These are phyloP conservation scores for Anabas testudineus DNA, from an alignment of 2,797 vertebrate species.

Conservation along the genomic window DNA sequence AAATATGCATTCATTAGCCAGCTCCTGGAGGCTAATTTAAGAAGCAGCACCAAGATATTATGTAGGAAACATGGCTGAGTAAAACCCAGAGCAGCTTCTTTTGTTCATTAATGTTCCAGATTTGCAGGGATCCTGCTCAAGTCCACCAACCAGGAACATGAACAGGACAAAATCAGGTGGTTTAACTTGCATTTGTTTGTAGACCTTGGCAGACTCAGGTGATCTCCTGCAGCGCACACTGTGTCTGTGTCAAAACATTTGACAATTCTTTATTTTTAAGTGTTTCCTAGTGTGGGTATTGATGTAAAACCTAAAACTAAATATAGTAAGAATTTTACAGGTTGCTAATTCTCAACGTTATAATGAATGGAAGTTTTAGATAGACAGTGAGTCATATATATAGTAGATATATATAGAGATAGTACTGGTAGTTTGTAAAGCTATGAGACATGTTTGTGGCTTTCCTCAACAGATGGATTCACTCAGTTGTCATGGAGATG, in stretches of 20 bases:
- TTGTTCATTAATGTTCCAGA: conserved; percentile 15
- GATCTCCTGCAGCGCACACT: background rate
- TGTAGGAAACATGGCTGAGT: conserved; percentile 21
- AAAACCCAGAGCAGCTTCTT: conserved; percentile 14
- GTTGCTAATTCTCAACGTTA: background rate
- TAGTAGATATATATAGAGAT: too few relatives aligned
- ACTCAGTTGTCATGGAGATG: conserved; percentile 3
- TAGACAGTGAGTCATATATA: too few relatives aligned
- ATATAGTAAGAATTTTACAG: background rate
- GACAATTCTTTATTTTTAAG: background rate
- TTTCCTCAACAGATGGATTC: background rate
- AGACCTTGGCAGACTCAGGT: background rate
- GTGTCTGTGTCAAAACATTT: background rate
- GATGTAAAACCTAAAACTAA: background rate
- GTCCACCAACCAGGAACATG: background rate
- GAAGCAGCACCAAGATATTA: conserved; percentile 14
- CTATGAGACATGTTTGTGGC: background rate
- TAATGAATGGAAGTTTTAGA: too few relatives aligned
- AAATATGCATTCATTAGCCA: conserved; percentile 15
- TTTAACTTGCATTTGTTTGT: background rate
- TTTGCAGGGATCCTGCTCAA: conserved; percentile 15
- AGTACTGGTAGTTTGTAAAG: background rate
- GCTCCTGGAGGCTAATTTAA: conserved; percentile 19
- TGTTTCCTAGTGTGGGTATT: background rate
- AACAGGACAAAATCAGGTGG: background rate